A percentile compares a stretch with the other conserved stretches of the same genome.
These are phyloP conservation scores for Halcyon leucocephala DNA, from an alignment of 2,797 vertebrate genomes.

Conservation along the genomic window DNA sequence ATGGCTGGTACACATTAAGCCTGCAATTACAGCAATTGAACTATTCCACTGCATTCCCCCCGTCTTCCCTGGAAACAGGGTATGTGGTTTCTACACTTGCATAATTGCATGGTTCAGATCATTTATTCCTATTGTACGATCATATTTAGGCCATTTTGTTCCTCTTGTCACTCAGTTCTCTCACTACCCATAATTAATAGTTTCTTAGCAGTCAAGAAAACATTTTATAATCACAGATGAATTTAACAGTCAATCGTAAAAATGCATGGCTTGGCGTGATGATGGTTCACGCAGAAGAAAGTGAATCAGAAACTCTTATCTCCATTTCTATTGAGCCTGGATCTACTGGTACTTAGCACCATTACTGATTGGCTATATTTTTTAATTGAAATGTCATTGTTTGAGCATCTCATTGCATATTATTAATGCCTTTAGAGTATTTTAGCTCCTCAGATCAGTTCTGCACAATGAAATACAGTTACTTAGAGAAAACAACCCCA, in stretches of 20 bases:
- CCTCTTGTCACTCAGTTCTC: not conserved
- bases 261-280: not conserved
- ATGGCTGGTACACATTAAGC: not conserved
- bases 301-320: not conserved
- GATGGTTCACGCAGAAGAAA: not conserved
- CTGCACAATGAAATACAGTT: not conserved
- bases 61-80: slow-evolving; percentile 7
- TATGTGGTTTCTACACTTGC: not conserved
- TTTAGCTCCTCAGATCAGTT: not conserved
- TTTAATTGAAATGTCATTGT: not conserved
- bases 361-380: not conserved
- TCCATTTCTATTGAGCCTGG: not conserved
- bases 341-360: not conserved
- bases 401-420: not conserved
- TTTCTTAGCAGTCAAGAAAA: slow-evolving; percentile 19
- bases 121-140: slow-evolving; percentile 15
- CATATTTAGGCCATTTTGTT: not conserved
- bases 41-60: not conserved
- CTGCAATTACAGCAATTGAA: not conserved
- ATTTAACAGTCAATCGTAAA: slow-evolving; percentile 16
- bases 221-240: not conserved
- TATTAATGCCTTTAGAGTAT: slow-evolving; percentile 5
- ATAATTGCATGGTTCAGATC: not conserved
- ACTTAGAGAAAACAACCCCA: not conserved
- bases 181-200: slow-evolving; percentile 3